These are phyloP conservation scores for Slavum lentiscoides DNA, from an alignment of 2,888 invertebrate species.

Conservation along the genomic window DNA sequence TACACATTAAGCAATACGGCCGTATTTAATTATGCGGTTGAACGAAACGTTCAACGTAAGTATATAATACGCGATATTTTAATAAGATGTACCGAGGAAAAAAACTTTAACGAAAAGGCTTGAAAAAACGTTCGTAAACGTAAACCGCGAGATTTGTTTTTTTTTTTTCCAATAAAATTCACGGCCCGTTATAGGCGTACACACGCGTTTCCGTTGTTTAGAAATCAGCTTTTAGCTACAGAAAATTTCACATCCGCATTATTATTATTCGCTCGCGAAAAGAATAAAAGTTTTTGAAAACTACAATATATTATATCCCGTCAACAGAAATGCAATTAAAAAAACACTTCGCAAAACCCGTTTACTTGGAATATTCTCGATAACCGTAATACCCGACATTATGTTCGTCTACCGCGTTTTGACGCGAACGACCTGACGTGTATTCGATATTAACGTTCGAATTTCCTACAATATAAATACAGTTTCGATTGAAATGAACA, in stretches of 20 bases:
- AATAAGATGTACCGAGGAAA: neutral
- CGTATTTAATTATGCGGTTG: slow-evolving; percentile 17
- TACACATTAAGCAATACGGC: neutral
- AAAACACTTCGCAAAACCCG: neutral
- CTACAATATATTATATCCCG: neutral
- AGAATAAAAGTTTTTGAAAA: neutral
- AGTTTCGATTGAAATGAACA: too few species aligned
- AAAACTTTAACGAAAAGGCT: neutral
- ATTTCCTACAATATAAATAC: too few species aligned
- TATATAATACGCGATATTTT: neutral
- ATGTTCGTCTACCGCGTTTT: too few species aligned
- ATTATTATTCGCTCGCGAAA: slow-evolving; percentile 7
- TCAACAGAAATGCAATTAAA: slow-evolving; percentile 5
- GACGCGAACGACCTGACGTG: too few species aligned
- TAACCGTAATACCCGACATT: too few species aligned
- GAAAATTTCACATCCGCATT: neutral
- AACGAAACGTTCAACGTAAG: neutral
- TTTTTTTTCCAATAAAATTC: slow-evolving; percentile 4
- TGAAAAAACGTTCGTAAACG: too few species aligned
- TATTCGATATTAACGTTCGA: too few species aligned
- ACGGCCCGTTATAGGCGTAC: neutral
- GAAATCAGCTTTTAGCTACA: neutral
- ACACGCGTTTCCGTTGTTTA: neutral
- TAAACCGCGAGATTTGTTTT: neutral
- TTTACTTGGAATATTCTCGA: neutral